Base-by-base conservation (phyloP, 2,888 invertebrate genomes). In the Troides aeacus region DNA sequence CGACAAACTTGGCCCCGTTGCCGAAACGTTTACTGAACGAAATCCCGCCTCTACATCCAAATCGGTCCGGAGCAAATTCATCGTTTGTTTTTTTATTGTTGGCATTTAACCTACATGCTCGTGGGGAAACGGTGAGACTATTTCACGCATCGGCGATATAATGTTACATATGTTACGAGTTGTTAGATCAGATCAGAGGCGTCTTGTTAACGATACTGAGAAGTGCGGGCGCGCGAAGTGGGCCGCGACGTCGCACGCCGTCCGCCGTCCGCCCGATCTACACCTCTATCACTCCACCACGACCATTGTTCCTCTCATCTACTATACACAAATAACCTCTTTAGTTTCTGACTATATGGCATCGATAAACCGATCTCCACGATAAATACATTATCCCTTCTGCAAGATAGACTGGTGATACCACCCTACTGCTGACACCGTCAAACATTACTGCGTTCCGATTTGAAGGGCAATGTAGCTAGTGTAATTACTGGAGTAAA, bases 151-250 rank as follows among this genome's bases (percentile, higher is more conserved):
- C 77, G 82, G 75, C 75, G 78, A 74, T 77, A 78, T 83, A 81
- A 71, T 79, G 82, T 87, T 86, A 85, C 87, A 84, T 79, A 75
- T 81, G 81, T 88, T 86, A 86, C 83, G 81, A 83, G 79, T 74
- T 80, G 80, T 85, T 85, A 83, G 84, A 84, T 84, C 81, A 84
- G 83, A 82, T 79, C 78, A 73, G 76, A 79, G 75, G 74, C 74
- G 75, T 76, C 74, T 74, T 72, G 72, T 73, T 80, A 76, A 76
- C 72, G 66, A 62, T 75, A 75, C 75, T 57, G 78, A 78, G 84
- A 83, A 81, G 77, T 77, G 81, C 76, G 64, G 65, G 74, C 74
- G 76, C 77, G 80, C 72, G 79, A 85, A 83, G 75, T 86, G 82
- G 86, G 81, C 73, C 83, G 78, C 68, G 74, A 68, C 63, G 65